Evolutionary conservation across 64 coral and sea anemone genomes (phyloP).

Genomic region (Montipora cactus): DNA sequence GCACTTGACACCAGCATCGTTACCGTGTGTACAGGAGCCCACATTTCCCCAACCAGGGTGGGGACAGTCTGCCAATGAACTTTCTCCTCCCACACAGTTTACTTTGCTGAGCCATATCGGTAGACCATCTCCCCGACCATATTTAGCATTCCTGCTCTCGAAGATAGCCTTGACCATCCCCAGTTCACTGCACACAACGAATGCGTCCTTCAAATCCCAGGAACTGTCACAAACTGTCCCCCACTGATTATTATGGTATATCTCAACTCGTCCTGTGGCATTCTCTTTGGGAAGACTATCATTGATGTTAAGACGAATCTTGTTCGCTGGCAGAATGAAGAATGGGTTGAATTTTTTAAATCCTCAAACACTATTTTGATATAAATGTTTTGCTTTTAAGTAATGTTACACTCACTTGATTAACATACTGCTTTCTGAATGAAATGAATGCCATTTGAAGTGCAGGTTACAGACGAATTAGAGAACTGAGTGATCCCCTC

Average conservation of each 20-base stretch:
- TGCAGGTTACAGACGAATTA: no score
- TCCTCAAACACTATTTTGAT: no score
- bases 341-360: not conserved
- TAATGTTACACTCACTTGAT: no score
- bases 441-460: no score
- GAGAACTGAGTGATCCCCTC: no score
- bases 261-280: slow-evolving; percentile 88
- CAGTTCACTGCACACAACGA: slow-evolving; percentile 80
- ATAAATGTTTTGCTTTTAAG: no score
- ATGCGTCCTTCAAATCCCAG: slow-evolving; percentile 82
- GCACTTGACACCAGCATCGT: slow-evolving; percentile 94
- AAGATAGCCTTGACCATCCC: slow-evolving; percentile 85
- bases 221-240: slow-evolving; percentile 84
- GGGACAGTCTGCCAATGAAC: slow-evolving; percentile 52
- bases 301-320: slow-evolving; percentile 68
- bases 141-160: slow-evolving; percentile 86
- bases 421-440: no score
- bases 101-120: slow-evolving; percentile 82
- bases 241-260: slow-evolving; percentile 85
- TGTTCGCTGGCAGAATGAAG: slow-evolving; percentile 55
- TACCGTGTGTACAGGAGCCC: slow-evolving; percentile 67
- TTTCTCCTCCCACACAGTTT: slow-evolving; percentile 74
- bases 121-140: slow-evolving; percentile 69
- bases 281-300: slow-evolving; percentile 63
- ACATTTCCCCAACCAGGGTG: slow-evolving; percentile 71